Evolutionary conservation across 2,113 vertebrate genomes (phyloP).

Genomic region (Capreolus pygargus): DNA sequence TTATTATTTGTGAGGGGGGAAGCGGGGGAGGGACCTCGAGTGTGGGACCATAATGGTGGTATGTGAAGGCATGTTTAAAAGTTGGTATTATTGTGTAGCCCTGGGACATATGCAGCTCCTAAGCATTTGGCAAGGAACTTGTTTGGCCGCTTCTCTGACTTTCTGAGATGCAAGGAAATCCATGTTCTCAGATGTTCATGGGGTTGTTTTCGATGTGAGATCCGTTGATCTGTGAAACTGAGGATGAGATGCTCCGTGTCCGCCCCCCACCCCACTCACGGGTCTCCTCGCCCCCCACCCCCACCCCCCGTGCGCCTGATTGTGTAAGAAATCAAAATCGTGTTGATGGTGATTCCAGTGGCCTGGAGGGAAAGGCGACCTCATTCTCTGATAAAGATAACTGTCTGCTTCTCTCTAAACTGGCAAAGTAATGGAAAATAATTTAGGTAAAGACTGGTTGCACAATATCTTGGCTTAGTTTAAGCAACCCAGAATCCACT

Average conservation of each 20-base stretch:
- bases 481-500: constrained; percentile 24
- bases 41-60: not conserved
- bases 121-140: constrained; percentile 54
- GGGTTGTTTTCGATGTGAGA: not conserved
- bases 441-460: constrained; percentile 59
- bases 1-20: not conserved
- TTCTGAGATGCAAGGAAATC: constrained; percentile 23
- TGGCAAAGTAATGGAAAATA: constrained; percentile 49
- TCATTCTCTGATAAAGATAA: constrained; percentile 57
- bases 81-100: constrained; percentile 4
- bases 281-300: not conserved
- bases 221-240: not conserved
- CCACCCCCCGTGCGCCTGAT: not conserved
- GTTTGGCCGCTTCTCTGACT: constrained; percentile 37
- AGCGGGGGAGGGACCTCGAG: not conserved
- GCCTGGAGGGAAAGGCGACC: constrained; percentile 34
- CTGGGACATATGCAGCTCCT: constrained; percentile 3
- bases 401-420: constrained; percentile 21
- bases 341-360: constrained; percentile 47
- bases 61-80: constrained; percentile 48
- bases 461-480: constrained; percentile 44
- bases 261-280: not conserved
- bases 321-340: constrained; percentile 59
- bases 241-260: not conserved
- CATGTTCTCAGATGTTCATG: not conserved